Evolutionary conservation across 2,113 vertebrate species (phyloP).

Genomic region (Charadrius vociferus): DNA sequence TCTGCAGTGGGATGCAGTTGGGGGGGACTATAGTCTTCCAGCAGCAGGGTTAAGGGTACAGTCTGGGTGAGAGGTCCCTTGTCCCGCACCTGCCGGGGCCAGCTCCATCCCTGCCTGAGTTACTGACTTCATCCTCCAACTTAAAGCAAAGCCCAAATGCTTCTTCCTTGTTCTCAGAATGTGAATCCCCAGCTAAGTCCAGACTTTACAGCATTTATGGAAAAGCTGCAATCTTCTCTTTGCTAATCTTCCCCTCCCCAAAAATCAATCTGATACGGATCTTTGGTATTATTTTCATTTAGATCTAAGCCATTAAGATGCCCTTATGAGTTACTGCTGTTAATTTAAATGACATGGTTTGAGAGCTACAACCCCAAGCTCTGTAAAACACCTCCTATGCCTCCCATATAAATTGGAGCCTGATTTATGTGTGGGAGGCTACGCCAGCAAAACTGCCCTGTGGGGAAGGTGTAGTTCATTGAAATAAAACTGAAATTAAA

Average conservation of each 20-base stretch:
- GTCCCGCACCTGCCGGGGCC: background rate
- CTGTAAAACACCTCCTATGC: conserved; percentile 49
- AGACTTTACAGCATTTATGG: background rate
- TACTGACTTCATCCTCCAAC: background rate
- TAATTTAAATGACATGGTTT: conserved; percentile 35
- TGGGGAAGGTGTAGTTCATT: conserved; percentile 75
- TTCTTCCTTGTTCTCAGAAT: background rate
- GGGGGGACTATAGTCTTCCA: background rate
- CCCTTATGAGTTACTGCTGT: conserved; percentile 61
- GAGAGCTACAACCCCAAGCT: conserved; percentile 47
- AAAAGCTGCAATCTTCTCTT: background rate
- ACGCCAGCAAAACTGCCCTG: conserved; percentile 69
- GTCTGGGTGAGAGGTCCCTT: background rate
- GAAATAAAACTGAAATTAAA: conserved; percentile 85
- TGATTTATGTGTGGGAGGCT: conserved; percentile 79
- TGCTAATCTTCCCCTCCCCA: conserved; percentile 24
- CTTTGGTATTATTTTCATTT: conserved; percentile 57
- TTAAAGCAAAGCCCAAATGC: background rate
- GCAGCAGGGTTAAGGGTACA: background rate
- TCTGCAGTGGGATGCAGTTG: background rate
- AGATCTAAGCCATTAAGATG: conserved; percentile 55
- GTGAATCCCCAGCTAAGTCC: background rate
- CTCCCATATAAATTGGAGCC: conserved; percentile 71
- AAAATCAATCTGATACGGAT: conserved; percentile 23
- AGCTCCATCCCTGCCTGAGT: background rate